These are phyloP conservation scores for Pseudoips prasinana DNA, from an alignment of 2,888 invertebrate species.

Conservation along the genomic window DNA sequence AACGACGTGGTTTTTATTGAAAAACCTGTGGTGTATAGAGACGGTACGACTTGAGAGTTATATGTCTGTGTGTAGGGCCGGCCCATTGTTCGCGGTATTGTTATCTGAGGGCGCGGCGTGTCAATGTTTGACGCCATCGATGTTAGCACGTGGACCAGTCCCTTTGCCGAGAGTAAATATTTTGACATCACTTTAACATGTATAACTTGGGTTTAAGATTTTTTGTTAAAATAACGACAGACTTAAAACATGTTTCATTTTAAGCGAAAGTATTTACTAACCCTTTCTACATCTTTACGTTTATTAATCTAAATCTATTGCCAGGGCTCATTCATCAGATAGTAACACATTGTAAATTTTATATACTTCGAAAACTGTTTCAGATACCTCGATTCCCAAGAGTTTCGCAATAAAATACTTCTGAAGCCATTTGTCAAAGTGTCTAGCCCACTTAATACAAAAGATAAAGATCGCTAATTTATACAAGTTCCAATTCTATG, in stretches of 20 bases:
- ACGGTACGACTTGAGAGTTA: no score
- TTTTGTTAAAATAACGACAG: no score
- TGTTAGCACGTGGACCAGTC: conserved; percentile 47
- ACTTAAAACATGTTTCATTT: no score
- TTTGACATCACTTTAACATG: conserved; percentile 32
- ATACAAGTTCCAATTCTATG: conserved; percentile 27
- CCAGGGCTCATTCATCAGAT: no score
- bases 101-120: conserved; percentile 69
- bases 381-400: conserved; percentile 9
- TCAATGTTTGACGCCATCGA: conserved; percentile 56
- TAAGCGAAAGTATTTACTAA: no score
- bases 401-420: conserved; percentile 12
- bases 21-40: not conserved
- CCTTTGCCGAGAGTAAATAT: conserved; percentile 52
- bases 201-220: conserved; percentile 14
- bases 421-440: conserved; percentile 18
- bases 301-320: no score
- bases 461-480: conserved; percentile 31
- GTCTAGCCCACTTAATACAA: conserved; percentile 27
- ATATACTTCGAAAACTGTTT: no score
- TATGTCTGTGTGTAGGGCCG: conserved; percentile 33
- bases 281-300: no score
- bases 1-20: conserved; percentile 28
- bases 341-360: no score
- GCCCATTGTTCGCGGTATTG: conserved; percentile 60